Evolutionary conservation across 2,888 invertebrate species (phyloP), one percentile per base, ranked within the genome.

Genomic region (Drosophila nr. fundita): DNA sequence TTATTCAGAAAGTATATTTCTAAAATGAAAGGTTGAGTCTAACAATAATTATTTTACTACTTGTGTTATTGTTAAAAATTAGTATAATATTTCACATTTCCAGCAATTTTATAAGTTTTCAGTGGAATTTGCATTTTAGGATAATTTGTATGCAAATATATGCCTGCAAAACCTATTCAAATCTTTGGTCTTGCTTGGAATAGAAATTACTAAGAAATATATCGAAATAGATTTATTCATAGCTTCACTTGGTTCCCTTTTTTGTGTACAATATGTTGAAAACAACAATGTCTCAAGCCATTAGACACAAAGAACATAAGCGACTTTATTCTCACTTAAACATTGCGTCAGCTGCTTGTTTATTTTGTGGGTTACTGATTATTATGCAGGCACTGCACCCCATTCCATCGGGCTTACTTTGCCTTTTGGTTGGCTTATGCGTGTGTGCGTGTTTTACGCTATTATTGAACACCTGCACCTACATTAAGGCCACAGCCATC

Each of bases 391-490:
- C 21, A 34, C 15, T 29, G 13, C 45, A 63, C 53, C 32, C 27
- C 27, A 21, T 54, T 48, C 24, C 30, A 21, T 27, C 42, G 42
- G 40, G 64, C 7, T 68, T 49, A 45, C 48, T 71, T 54, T 36
- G 30, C 21, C 50, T 66, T 58, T 38, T 50, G 32, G 49, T 34
- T 53, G 24, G 15, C 27, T 13, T 50, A 50, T 21, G 49, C 55
- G 36, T 52, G 45, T 62, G 45, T 49, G 40, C 30, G 8, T 30
- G 5, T 15, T 32, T 13, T 21, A 18, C 8, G 68, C 34, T 73
- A 52, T 62, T 65, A 76, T 74, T 62, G 77, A 84, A 82, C 84
- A 84, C 80, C 85, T 87, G 82, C 79, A 73, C 63, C 50, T 30
- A 65, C 67, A 68, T 72, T 70, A 67, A 71, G 61, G 65, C 69